Percentiles rank a stretch among this genome's conserved stretches.
These are phyloP conservation scores for Actinemys pallida DNA, from an alignment of 2,113 vertebrate genomes.

Conservation along the genomic window DNA sequence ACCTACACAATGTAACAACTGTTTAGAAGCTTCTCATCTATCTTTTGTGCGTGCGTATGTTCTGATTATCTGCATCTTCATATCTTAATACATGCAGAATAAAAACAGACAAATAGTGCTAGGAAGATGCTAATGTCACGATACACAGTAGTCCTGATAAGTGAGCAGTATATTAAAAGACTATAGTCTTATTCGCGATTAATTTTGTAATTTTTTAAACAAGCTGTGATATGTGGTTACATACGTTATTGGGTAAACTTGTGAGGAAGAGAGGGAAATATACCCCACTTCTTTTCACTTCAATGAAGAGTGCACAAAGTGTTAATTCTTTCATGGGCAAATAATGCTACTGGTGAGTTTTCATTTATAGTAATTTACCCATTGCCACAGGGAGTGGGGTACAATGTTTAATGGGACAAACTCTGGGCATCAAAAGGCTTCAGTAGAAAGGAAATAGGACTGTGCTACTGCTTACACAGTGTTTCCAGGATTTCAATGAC, in stretches of 20 bases:
- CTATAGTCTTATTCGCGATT: not conserved
- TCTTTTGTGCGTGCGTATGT: not conserved
- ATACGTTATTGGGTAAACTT: not conserved
- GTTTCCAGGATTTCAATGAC: not conserved
- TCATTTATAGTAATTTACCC: not conserved
- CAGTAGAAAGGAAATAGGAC: not conserved
- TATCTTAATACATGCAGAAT: not conserved
- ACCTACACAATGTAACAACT: not conserved
- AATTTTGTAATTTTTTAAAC: not conserved
- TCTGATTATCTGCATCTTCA: not conserved
- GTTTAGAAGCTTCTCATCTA: not conserved
- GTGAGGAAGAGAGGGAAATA: not conserved
- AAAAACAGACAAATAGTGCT: not conserved
- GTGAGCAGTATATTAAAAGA: not conserved
- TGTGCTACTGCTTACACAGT: not conserved
- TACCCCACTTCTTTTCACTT: not conserved
- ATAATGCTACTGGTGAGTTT: not conserved
- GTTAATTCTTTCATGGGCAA: not conserved
- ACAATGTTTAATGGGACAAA: not conserved
- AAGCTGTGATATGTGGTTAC: not conserved
- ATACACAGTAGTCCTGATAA: not conserved
- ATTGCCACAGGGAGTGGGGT: not conserved
- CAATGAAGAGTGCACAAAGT: not conserved
- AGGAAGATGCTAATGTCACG: not conserved
- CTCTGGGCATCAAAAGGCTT: not conserved